Base-by-base conservation (phyloP, 2,797 vertebrate genomes). In the Sylvilagus floridanus region DNA sequence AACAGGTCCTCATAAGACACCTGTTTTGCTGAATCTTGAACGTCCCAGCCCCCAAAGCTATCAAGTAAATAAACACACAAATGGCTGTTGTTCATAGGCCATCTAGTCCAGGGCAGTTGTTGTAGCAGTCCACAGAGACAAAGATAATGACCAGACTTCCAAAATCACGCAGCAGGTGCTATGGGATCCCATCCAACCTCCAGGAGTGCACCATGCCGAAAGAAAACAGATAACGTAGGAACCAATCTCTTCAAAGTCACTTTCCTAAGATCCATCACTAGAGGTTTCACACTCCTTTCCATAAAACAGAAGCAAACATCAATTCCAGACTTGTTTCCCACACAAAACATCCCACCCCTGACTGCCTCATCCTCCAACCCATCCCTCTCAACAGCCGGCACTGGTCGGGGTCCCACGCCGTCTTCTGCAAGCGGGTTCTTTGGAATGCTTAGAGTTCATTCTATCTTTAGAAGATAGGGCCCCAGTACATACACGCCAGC, bases 221-320 rank as follows among this genome's bases (percentile, higher is more conserved):
- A 92, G 76, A 57, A 50, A 54, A 42, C 22, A 24, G 42, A 24
- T 73, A 2, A 35, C 73, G 11, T 63, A 69, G 89, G 32, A 88
- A 60, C 9, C 4, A 35, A 12, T 60, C 65, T 90, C 54, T 83
- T 78, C 22, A 21, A 24, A 66, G 50, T 82, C 24, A 13, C n/a
- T 63, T 57, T n/a, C 54, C 71, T 84, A 63, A n/a, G 14, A 50
- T 81, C n/a, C 65, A 81, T 71, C 71, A 50, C n/a, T 90, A 30
- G 26, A 47, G 30, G 30, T 92, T 84, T 79, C 37, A 19, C 75
- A 77, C 50, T 77, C 16, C 35, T 76, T 95, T 78, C 47, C 60
- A 32, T 62, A 73, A 84, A 90, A 69, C 16, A 69, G 30, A 76
- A 93, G 32, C 71, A 77, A 83, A 88, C 71, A 69, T 54, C 54